Evolutionary conservation across 2,888 invertebrate species (phyloP), one percentile per base, ranked within the genome.

Genomic region (Synergus itoensis): DNA sequence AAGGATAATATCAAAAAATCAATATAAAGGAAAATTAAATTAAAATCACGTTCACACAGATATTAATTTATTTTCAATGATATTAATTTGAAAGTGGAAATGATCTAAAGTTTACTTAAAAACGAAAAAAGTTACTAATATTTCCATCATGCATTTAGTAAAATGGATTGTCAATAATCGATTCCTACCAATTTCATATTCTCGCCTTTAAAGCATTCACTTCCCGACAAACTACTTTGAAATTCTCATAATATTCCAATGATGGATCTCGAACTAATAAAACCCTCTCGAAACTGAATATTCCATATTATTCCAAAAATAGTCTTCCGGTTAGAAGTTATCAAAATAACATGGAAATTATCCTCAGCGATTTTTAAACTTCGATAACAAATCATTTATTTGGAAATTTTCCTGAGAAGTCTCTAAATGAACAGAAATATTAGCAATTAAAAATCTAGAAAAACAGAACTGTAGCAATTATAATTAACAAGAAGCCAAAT

Each of bases 1-100:
- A 73, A 73, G n/a, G 73, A 53, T 16, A 73, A 53, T 36, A 53
- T 60, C 21, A 1, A 36, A 73, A 28, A n/a, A 18, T 45, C 16
- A 36, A 43, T 14, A 18, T 11, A 48, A 36, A 28, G 9, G 36
- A 7, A 40, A 7, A 14, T 40, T 0, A 65, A 43, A 18, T 65
- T 41, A 4, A 64, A 64, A 16, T 40, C 40, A 36, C n/a, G 8
- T 63, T n/a, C 16, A 5, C n/a, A 4, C n/a, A 18, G 1, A n/a
- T n/a, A n/a, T n/a, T n/a, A n/a, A n/a, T n/a, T n/a, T n/a, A n/a
- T n/a, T n/a, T n/a, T n/a, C 4, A 45, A 45, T 45, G 3, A 14
- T 14, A 45, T 14, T 48, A 48, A 48, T 48, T 5, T 48, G 14
- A n/a, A 53, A 53, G 16, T 53, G 8, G 1, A 0, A 16, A n/a